Percentiles rank a stretch among this genome's conserved stretches.
Conservation (phyloP, 2,797 vertebrate species). For the Artibeus jamaicensis region DNA sequence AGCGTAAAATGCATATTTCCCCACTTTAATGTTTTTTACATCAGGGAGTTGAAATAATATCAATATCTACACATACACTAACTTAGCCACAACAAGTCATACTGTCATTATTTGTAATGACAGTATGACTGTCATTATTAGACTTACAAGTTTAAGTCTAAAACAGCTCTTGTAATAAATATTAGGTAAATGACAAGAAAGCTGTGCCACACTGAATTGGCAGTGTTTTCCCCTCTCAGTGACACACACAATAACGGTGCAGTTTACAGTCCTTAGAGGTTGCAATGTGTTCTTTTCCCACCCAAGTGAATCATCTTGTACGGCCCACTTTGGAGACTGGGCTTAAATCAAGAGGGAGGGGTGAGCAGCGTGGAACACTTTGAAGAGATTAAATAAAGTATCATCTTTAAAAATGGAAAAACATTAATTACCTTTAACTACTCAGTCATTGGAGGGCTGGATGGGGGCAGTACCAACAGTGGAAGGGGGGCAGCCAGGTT, state of each 20-base stretch:
- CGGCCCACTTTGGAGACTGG: background rate
- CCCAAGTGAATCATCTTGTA: background rate
- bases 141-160: background rate
- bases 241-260: background rate
- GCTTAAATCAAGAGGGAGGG: background rate
- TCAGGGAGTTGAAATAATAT: background rate
- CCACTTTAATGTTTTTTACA: background rate
- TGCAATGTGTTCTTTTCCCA: background rate
- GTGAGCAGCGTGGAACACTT: background rate
- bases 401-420: background rate
- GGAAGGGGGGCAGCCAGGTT: background rate
- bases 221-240: background rate
- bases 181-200: background rate
- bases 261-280: background rate
- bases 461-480: background rate
- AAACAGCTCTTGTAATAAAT: background rate
- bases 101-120: background rate
- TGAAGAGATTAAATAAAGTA: conserved; percentile 14
- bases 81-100: background rate
- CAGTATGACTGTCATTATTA: too few species aligned
- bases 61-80: background rate
- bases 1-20: background rate
- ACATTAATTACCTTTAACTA: background rate
- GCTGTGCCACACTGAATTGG: background rate
- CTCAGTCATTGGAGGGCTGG: background rate